Conservation (phyloP, 2,797 vertebrate species). For the Nasua narica region DNA sequence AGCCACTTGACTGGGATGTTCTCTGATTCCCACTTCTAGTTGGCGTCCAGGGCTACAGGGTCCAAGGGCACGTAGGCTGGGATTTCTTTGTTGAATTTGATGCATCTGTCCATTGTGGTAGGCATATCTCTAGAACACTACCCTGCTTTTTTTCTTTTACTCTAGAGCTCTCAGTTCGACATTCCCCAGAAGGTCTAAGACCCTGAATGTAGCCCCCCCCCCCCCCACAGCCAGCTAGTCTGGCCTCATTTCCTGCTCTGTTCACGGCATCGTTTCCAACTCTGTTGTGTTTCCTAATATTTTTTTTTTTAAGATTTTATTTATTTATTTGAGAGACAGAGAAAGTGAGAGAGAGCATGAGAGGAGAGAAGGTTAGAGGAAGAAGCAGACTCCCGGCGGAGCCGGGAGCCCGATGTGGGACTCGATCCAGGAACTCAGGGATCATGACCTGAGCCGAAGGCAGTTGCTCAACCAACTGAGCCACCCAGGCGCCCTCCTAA, state of each 20-base stretch:
- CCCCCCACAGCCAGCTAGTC: not conserved
- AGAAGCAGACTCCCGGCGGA: too few species aligned
- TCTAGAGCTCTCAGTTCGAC: constrained; percentile 20
- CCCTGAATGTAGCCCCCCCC: not conserved
- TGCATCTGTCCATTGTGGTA: constrained; percentile 55
- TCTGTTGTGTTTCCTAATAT: not conserved
- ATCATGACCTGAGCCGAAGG: too few species aligned
- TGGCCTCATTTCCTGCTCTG: not conserved
- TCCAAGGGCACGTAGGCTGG: constrained; percentile 54
- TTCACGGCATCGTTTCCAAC: not conserved
- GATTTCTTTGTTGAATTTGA: constrained; percentile 53
- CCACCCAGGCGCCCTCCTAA: too few species aligned
- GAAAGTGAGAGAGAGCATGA: too few species aligned
- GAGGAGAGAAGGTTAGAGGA: too few species aligned
- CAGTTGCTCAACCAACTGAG: too few species aligned
- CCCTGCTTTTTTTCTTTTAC: not conserved
- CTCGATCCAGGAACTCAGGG: too few species aligned
- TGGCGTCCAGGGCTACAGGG: not conserved
- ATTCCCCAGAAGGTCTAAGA: constrained; percentile 52
- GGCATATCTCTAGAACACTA: constrained; percentile 15
- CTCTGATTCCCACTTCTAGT: constrained; percentile 60
- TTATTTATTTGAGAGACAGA: too few species aligned
- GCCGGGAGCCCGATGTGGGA: too few species aligned
- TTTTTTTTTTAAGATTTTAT: not conserved
- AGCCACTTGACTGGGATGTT: not conserved